Conservation (phyloP, 2,797 vertebrate species). For the Artibeus lituratus region DNA sequence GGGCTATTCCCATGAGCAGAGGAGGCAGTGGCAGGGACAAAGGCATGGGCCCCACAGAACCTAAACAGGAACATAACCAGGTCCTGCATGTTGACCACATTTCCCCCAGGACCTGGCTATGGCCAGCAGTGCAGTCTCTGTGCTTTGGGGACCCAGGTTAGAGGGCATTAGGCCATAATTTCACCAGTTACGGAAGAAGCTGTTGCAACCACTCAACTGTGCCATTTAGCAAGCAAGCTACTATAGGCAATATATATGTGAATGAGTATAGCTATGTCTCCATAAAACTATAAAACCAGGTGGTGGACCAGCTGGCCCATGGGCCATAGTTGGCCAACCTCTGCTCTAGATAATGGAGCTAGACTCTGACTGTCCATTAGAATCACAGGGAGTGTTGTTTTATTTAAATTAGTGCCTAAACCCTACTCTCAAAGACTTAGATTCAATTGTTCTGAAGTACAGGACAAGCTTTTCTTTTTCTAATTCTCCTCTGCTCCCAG, state of each 20-base stretch:
- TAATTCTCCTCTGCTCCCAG: not conserved
- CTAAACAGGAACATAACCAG: not conserved
- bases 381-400: not conserved
- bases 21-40: not conserved
- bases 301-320: not conserved
- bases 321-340: not conserved
- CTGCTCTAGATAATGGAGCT: not conserved
- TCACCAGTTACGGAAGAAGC: not conserved
- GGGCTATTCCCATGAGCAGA: not conserved
- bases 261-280: not conserved
- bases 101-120: no score
- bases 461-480: not conserved
- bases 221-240: not conserved
- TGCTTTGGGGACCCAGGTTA: not conserved
- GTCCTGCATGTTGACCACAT: fast-evolving
- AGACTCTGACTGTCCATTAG: not conserved
- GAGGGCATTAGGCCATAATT: no score
- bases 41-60: not conserved
- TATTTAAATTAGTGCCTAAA: no score
- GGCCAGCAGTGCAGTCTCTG: not conserved
- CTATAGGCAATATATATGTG: not conserved
- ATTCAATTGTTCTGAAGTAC: not conserved
- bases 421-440: not conserved
- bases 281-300: not conserved
- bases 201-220: not conserved